Conservation (phyloP, 1,140 invertebrate species). For the Pemphigus obesinymphae region DNA sequence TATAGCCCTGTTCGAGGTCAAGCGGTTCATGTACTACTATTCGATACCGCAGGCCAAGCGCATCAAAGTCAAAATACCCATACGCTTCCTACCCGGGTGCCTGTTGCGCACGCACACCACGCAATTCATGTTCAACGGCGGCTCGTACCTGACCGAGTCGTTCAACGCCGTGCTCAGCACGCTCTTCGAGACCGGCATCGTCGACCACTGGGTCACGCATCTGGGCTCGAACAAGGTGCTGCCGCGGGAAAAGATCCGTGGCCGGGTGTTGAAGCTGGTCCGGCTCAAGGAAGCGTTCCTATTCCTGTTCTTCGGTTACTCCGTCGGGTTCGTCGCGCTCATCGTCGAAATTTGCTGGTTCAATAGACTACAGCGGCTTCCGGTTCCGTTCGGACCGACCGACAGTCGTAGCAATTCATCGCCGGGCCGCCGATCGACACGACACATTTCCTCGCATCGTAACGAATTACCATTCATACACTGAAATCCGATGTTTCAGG, state of each 20-base stretch:
- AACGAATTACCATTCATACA: no score
- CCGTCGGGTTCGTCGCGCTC: neutral
- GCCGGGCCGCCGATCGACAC: neutral
- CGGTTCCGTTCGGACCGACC: neutral
- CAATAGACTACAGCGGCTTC: neutral
- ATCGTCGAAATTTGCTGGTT: slow-evolving; percentile 19
- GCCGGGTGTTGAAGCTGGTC: slow-evolving; percentile 14
- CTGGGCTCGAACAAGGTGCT: slow-evolving; percentile 42
- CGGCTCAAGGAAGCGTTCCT: slow-evolving; percentile 38
- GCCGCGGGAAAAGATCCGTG: slow-evolving; percentile 42
- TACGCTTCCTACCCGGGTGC: slow-evolving; percentile 45
- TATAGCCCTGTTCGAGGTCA: slow-evolving; percentile 44
- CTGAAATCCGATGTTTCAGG: no score
- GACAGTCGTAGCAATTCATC: neutral
- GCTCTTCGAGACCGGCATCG: slow-evolving; percentile 44
- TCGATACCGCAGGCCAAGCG: slow-evolving; percentile 41
- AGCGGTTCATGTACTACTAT: slow-evolving; percentile 44
- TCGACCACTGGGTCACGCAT: slow-evolving; percentile 42
- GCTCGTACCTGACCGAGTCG: slow-evolving; percentile 42
- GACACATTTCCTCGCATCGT: no score
- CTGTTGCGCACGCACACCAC: slow-evolving; percentile 45
- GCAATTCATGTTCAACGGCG: slow-evolving; percentile 43
- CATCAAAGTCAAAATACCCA: slow-evolving; percentile 44
- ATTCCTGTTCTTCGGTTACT: slow-evolving; percentile 22
- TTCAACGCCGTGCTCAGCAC: slow-evolving; percentile 42